Conservation (phyloP, 1,140 invertebrate species). For the Trichonephila clavipes region DNA sequence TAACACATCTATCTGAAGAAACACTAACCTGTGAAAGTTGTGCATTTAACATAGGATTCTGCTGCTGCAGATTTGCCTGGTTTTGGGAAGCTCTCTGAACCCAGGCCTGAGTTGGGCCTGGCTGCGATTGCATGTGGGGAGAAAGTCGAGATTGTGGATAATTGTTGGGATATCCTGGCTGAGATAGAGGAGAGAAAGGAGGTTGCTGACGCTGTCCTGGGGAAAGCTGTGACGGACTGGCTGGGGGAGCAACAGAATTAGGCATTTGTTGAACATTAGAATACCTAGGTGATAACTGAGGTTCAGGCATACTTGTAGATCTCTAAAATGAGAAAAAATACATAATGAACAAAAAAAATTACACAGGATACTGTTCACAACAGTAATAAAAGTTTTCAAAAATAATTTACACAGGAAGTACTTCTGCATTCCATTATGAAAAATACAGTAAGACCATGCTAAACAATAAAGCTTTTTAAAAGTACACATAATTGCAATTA, state of each 20-base stretch:
- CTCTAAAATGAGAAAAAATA: constrained; percentile 82
- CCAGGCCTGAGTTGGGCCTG: constrained; percentile 54
- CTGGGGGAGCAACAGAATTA: constrained; percentile 69
- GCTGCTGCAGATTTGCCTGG: constrained; percentile 82
- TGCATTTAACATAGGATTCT: constrained; percentile 90
- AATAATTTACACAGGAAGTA: too few species aligned
- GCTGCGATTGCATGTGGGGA: constrained; percentile 47
- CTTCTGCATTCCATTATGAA: too few species aligned
- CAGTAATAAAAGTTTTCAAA: too few species aligned
- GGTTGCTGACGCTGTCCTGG: constrained; percentile 79
- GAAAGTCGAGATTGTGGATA: constrained; percentile 60
- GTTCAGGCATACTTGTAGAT: constrained; percentile 86
- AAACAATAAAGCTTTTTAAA: too few species aligned
- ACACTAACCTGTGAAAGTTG: constrained; percentile 83
- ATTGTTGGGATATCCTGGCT: constrained; percentile 61
- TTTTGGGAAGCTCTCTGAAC: constrained; percentile 61
- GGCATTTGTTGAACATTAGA: constrained; percentile 77
- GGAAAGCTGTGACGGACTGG: constrained; percentile 77
- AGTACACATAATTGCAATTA: too few species aligned
- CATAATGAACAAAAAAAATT: too few species aligned
- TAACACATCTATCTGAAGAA: not conserved
- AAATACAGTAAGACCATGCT: too few species aligned
- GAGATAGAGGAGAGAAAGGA: constrained; percentile 32
- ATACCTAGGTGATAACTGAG: constrained; percentile 87
- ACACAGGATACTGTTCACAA: too few species aligned